These are phyloP conservation scores for Catharus ustulatus DNA, from an alignment of 2,797 vertebrate species.

Conservation along the genomic window DNA sequence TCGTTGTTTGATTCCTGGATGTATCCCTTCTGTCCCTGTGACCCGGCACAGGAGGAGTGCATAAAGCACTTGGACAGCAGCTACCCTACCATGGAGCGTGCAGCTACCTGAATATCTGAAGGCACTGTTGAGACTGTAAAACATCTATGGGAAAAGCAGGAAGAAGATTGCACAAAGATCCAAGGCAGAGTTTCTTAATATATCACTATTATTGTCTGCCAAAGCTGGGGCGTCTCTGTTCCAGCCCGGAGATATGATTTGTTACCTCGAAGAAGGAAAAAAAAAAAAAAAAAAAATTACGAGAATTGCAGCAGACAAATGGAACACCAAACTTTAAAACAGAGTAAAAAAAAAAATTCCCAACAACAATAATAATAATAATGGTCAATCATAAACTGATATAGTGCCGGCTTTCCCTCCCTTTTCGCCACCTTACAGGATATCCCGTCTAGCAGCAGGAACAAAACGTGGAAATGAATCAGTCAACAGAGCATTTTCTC, in stretches of 20 bases:
- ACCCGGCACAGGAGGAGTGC: background rate
- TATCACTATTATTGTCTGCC: constrained; percentile 47
- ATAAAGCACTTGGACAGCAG: constrained; percentile 18
- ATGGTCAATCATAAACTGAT: constrained; percentile 76
- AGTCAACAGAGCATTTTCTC: constrained; percentile 82
- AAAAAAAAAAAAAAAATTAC: background rate
- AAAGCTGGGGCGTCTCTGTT: constrained; percentile 22
- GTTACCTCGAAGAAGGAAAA: background rate
- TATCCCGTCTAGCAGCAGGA: constrained; percentile 82
- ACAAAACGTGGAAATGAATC: constrained; percentile 88
- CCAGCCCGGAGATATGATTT: constrained; percentile 23
- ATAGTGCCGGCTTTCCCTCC: constrained; percentile 72
- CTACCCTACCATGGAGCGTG: background rate
- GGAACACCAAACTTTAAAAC: constrained; percentile 56
- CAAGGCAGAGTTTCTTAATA: constrained; percentile 51
- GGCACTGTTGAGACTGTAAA: constrained; percentile 4
- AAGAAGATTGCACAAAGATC: constrained; percentile 54
- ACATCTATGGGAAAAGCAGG: constrained; percentile 37
- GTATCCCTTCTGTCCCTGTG: background rate
- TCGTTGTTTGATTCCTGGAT: background rate
- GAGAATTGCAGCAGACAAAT: constrained; percentile 60
- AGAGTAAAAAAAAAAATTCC: constrained; percentile 15
- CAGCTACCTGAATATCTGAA: constrained; percentile 27
- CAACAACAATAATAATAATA: constrained; percentile 68
- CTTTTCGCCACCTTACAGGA: constrained; percentile 80